A percentile compares a stretch with the other conserved stretches of the same genome.
These are phyloP conservation scores for Myiagra hebetior DNA, from an alignment of 2,113 vertebrate species.

Conservation along the genomic window DNA sequence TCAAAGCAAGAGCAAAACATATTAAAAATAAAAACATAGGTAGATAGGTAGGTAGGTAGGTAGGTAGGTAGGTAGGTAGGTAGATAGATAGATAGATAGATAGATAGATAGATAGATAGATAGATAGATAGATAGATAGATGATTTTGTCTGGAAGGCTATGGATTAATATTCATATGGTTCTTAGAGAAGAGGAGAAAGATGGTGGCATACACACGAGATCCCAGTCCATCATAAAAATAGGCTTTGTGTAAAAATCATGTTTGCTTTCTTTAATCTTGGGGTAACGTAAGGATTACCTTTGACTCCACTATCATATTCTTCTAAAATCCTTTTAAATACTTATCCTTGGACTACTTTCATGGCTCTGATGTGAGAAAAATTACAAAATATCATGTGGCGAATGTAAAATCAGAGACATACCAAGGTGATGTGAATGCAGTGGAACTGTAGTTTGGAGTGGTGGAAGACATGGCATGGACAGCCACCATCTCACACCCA, in stretches of 20 bases:
- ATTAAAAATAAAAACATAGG: neutral
- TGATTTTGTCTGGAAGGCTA: neutral
- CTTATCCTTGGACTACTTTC: neutral
- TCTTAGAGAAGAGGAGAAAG: neutral
- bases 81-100: neutral
- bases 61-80: neutral
- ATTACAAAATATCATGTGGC: neutral
- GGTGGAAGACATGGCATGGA: neutral
- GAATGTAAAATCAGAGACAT: neutral
- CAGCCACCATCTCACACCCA: neutral
- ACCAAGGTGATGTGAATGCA: neutral
- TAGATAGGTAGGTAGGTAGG: too few species aligned
- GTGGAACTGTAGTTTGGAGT: neutral
- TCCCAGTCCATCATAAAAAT: neutral
- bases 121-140: neutral
- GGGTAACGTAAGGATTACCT: neutral
- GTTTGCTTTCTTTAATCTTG: neutral
- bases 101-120: neutral
- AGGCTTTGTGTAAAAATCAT: neutral
- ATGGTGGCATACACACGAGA: neutral
- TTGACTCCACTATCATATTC: neutral
- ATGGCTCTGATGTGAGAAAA: neutral
- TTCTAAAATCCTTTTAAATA: conserved; percentile 13
- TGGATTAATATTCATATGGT: neutral
- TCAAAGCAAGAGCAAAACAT: neutral